Evolutionary conservation across 1,140 invertebrate species (phyloP).

Genomic region (Drosophila pallidifrons): DNA sequence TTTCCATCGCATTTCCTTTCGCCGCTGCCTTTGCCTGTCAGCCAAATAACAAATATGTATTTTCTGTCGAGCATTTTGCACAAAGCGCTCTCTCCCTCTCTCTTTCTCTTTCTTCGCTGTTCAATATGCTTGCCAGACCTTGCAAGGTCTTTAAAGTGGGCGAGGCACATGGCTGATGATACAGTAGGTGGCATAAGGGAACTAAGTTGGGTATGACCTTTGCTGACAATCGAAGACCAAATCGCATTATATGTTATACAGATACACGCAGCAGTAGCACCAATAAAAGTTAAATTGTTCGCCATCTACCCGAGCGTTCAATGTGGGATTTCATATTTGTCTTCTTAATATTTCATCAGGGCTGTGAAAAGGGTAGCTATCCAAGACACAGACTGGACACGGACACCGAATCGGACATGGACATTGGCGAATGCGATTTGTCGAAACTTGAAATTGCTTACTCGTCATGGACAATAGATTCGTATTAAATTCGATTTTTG

Average conservation of each 20-base stretch:
- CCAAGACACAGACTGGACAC: neutral
- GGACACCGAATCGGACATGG: conserved; percentile 14
- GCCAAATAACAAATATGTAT: conserved; percentile 65
- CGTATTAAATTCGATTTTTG: conserved; percentile 41
- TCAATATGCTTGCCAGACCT: conserved; percentile 48
- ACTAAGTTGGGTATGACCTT: conserved; percentile 64
- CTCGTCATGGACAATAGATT: conserved; percentile 21
- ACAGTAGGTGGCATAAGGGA: neutral
- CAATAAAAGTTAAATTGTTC: conserved; percentile 80
- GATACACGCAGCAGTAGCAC: conserved; percentile 38
- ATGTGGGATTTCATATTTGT: conserved; percentile 80
- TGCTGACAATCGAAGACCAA: conserved; percentile 74
- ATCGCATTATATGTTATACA: conserved; percentile 70
- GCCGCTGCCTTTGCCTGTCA: conserved; percentile 42
- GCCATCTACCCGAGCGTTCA: conserved; percentile 55
- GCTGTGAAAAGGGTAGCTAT: conserved; percentile 65
- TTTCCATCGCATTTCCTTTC: conserved; percentile 32
- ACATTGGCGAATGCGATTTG: conserved; percentile 28
- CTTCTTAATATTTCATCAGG: conserved; percentile 71
- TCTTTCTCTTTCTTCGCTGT: conserved; percentile 29
- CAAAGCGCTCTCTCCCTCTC: conserved; percentile 25
- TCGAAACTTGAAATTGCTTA: conserved; percentile 49
- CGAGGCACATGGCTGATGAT: conserved; percentile 9
- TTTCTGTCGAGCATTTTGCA: conserved; percentile 32
- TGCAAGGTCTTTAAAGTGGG: conserved; percentile 36